phyloP scores from a whole-genome alignment of 2,888 invertebrate genomes.

The Trissolcus brochymenae region DNA sequence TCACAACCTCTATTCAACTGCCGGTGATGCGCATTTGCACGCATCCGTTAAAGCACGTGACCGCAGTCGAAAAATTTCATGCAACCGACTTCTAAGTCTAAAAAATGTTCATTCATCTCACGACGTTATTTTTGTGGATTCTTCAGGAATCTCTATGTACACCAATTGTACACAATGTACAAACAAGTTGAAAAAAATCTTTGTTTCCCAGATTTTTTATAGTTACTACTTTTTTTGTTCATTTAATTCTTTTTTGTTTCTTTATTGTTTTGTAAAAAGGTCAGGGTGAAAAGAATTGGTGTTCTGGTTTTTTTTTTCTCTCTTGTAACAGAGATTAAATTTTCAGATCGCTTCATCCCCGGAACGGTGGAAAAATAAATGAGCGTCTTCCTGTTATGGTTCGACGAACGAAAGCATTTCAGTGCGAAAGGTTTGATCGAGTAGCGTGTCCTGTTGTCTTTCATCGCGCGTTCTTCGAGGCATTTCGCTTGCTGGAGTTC shows the following conservation, averaged over 20 bases:
- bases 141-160: no score
- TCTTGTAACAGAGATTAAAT: background rate
- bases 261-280: background rate
- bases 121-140: no score
- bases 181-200: no score
- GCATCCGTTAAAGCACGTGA: conserved; percentile 31
- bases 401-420: conserved; percentile 55
- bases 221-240: no score
- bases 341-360: conserved; percentile 15
- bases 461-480: conserved; percentile 32
- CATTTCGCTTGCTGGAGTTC: conserved; percentile 46
- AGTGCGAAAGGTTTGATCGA: conserved; percentile 50
- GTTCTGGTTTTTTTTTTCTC: background rate
- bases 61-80: conserved; percentile 10
- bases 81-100: background rate
- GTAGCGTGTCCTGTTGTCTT: conserved; percentile 50
- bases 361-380: conserved; percentile 43
- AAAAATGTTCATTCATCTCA: no score
- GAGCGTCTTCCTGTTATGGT: conserved; percentile 52
- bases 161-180: no score
- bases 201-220: no score
- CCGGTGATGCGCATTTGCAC: conserved; percentile 16
- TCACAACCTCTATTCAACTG: conserved; percentile 26
- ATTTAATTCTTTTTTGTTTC: background rate
- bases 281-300: background rate